Evolutionary conservation across 2,113 vertebrate genomes (phyloP).

Genomic region (Otus sunia): DNA sequence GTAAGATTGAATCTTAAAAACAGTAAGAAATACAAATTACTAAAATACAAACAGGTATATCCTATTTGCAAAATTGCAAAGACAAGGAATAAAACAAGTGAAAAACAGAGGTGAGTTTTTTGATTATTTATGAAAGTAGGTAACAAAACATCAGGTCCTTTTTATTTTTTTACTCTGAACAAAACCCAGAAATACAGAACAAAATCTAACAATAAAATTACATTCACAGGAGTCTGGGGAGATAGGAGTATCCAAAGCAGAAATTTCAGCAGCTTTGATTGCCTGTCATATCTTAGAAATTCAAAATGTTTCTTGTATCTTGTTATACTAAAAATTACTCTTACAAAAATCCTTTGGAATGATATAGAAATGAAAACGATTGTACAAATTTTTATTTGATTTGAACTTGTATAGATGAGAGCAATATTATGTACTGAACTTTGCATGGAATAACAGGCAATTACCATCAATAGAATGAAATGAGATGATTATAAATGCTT

Average conservation of each 20-base stretch:
- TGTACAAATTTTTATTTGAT: not conserved
- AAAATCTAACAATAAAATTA: not conserved
- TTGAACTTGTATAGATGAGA: not conserved
- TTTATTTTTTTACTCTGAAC: not conserved
- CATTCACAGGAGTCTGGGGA: not conserved
- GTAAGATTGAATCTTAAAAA: not conserved
- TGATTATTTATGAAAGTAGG: not conserved
- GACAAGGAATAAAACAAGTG: not conserved
- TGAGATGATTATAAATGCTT: not conserved
- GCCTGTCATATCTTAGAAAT: not conserved
- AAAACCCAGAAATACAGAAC: not conserved
- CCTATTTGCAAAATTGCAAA: not conserved
- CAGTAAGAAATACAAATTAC: not conserved
- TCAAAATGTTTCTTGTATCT: not conserved
- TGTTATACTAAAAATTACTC: not conserved
- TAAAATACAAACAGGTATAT: not conserved
- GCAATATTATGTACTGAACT: not conserved
- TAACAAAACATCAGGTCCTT: not conserved
- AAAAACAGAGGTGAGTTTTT: not conserved
- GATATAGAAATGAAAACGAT: fast-evolving
- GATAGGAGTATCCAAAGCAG: not conserved
- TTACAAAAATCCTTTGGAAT: not conserved
- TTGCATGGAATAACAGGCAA: not conserved
- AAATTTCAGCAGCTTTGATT: not conserved
- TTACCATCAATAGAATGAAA: not conserved